A percentile compares a stretch with the other conserved stretches of the same genome.
phyloP scores from a whole-genome alignment of 1,140 invertebrate genomes.

The Drosophila nasuta region DNA sequence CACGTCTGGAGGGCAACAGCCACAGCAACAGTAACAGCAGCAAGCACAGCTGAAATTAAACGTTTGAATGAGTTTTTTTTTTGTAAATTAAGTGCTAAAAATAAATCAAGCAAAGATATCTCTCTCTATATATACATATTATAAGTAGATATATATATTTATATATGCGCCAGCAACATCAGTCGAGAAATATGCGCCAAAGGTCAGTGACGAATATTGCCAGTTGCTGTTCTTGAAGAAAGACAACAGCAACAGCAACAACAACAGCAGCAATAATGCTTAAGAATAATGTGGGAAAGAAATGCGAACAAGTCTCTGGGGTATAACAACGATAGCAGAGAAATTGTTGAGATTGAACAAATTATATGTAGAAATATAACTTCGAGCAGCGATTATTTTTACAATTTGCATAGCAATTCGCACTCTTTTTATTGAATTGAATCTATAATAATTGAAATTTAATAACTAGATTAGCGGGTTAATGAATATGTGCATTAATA shows the following conservation, averaged over 20 bases:
- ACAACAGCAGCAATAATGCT: conserved; percentile 7
- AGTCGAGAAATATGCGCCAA: conserved; percentile 48
- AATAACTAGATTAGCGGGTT: background rate
- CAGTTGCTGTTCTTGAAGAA: background rate
- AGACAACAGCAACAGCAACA: background rate
- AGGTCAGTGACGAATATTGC: conserved; percentile 58
- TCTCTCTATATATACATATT: conserved; percentile 33
- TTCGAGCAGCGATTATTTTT: conserved; percentile 2
- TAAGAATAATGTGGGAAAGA: conserved; percentile 36
- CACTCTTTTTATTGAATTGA: conserved; percentile 6
- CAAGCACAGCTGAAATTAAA: conserved; percentile 35
- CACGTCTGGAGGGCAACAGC: conserved; percentile 4
- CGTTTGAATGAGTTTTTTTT: conserved; percentile 52
- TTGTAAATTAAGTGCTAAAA: conserved; percentile 63
- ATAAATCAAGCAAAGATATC: conserved; percentile 61
- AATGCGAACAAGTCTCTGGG: conserved; percentile 16
- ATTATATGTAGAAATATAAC: background rate
- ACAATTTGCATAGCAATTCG: conserved; percentile 13
- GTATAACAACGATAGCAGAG: background rate
- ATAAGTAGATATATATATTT: conserved; percentile 18
- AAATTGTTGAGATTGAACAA: conserved; percentile 8
- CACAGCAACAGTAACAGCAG: background rate
- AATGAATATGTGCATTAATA: background rate
- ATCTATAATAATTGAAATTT: background rate
- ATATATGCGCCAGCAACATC: conserved; percentile 30